A percentile compares a stretch with the other conserved stretches of the same genome.
Evolutionary conservation across 1,140 invertebrate genomes (phyloP).

Genomic region (Araneus ventricosus): DNA sequence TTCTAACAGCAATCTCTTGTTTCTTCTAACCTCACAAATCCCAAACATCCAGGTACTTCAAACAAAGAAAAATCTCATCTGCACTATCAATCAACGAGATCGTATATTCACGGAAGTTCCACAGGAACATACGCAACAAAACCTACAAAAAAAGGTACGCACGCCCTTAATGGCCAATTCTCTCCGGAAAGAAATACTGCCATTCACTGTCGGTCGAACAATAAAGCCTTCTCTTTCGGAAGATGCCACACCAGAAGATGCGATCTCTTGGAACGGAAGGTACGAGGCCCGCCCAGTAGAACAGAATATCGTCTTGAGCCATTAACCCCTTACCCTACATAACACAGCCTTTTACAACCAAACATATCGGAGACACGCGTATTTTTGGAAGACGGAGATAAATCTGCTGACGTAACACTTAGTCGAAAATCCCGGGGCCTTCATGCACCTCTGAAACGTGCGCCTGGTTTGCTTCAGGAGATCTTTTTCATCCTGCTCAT

Average conservation of each 20-base stretch:
- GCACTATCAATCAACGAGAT: background rate
- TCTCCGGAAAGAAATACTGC: background rate
- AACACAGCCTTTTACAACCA: conserved; percentile 39
- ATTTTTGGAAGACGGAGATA: conserved; percentile 45
- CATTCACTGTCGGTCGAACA: conserved; percentile 9
- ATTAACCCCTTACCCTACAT: conserved; percentile 59
- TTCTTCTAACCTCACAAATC: background rate
- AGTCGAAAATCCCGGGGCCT: background rate
- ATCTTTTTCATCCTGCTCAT: background rate
- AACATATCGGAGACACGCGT: conserved; percentile 29
- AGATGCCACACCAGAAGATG: conserved; percentile 8
- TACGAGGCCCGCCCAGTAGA: conserved; percentile 7
- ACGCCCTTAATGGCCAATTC: background rate
- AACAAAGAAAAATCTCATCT: background rate
- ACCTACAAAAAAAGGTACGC: background rate
- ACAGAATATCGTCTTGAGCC: conserved; percentile 38
- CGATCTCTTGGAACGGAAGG: conserved; percentile 13
- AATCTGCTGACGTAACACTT: conserved; percentile 26
- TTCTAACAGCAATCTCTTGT: background rate
- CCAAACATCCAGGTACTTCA: background rate
- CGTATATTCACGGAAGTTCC: background rate
- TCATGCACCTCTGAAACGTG: background rate
- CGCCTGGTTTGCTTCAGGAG: background rate
- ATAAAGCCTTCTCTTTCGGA: conserved; percentile 18
- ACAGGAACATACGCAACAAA: background rate